Evolutionary conservation across 2,888 invertebrate species (phyloP).

Genomic region (Nasonia oneida): DNA sequence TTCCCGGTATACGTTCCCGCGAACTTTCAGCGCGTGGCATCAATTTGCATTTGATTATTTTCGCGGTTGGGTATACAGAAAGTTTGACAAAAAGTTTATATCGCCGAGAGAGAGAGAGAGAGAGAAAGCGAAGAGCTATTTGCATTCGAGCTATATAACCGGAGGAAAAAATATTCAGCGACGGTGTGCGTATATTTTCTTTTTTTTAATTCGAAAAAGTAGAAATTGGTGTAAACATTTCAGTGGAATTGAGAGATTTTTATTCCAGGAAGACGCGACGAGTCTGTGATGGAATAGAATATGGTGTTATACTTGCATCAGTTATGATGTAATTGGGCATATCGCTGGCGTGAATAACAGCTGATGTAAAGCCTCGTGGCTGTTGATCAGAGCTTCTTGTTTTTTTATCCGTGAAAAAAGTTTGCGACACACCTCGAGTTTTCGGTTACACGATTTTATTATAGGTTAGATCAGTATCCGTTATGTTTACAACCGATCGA

Average conservation of each 20-base stretch:
- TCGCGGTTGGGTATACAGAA: not conserved
- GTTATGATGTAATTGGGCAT: too few species aligned
- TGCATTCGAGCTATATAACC: not conserved
- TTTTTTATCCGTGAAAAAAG: too few species aligned
- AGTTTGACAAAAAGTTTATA: constrained; percentile 7
- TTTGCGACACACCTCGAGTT: too few species aligned
- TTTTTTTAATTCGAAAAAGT: not conserved
- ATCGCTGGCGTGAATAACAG: too few species aligned
- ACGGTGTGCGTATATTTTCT: not conserved
- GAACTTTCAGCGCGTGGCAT: not conserved
- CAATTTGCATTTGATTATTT: constrained; percentile 11
- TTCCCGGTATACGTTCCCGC: not conserved
- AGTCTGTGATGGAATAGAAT: not conserved
- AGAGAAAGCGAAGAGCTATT: not conserved
- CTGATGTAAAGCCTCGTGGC: too few species aligned
- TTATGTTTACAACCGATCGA: too few species aligned
- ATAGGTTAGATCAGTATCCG: too few species aligned
- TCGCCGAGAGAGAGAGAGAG: not conserved
- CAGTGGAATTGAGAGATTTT: too few species aligned
- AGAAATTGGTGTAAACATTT: not conserved
- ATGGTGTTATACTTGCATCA: too few species aligned
- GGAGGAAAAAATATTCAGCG: not conserved
- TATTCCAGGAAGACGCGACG: not conserved
- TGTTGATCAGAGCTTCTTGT: too few species aligned
- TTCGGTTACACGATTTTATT: too few species aligned